A percentile compares a stretch with the other conserved stretches of the same genome.
phyloP scores from a whole-genome alignment of 2,797 vertebrate genomes.

The Hypotaenidia okinawae region DNA sequence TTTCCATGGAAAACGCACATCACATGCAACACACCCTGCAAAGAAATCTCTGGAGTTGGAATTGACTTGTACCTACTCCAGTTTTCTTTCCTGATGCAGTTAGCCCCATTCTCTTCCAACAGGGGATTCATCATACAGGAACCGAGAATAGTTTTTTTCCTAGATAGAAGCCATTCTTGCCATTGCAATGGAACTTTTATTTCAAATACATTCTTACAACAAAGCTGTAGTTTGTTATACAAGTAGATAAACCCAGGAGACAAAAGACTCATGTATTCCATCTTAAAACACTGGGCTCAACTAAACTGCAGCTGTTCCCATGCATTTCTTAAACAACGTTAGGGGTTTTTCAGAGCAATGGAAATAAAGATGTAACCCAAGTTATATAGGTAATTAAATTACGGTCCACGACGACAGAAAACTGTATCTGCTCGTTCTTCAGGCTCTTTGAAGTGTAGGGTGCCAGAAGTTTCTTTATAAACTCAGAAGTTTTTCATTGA shows the following conservation, averaged over 20 bases:
- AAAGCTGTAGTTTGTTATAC: constrained; percentile 42
- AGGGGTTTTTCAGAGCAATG: neutral
- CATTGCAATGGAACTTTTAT: constrained; percentile 56
- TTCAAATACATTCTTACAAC: constrained; percentile 53
- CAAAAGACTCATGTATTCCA: neutral
- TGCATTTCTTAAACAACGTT: neutral
- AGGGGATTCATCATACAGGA: neutral
- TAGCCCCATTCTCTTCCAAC: neutral
- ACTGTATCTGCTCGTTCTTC: constrained; percentile 16
- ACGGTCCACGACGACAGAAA: neutral
- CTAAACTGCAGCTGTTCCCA: neutral
- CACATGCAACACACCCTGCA: neutral
- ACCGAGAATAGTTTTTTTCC: neutral
- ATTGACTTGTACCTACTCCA: neutral
- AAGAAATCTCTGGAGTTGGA: neutral
- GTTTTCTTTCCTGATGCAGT: neutral
- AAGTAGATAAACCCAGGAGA: constrained; percentile 13
- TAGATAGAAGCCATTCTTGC: neutral
- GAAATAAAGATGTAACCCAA: neutral
- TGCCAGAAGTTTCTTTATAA: constrained; percentile 68
- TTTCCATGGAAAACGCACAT: neutral
- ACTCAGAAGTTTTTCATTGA: constrained; percentile 95
- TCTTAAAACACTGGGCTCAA: constrained; percentile 9
- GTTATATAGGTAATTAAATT: constrained; percentile 22
- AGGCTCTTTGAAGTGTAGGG: neutral